phyloP scores from a whole-genome alignment of 2,888 invertebrate genomes.

The Hypselothyrea guttata region DNA sequence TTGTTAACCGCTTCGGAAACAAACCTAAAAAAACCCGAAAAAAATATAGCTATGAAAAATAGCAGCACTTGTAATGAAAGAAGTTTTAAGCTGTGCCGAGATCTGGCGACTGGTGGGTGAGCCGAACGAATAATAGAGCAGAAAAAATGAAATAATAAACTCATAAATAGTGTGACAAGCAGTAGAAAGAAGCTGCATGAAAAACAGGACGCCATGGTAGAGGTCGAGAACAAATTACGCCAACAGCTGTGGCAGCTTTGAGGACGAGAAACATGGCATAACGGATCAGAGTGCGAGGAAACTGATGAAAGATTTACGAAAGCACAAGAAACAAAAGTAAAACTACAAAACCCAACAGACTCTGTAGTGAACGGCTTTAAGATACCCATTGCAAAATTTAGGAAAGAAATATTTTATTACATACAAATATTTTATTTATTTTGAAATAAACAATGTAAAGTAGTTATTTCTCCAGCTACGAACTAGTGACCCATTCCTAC shows the following conservation, averaged over 20 bases:
- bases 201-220: conserved; percentile 9
- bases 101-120: conserved; percentile 6
- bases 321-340: conserved; percentile 31
- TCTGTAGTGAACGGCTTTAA: neutral
- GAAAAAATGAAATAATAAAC: conserved; percentile 67
- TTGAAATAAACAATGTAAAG: too few species aligned
- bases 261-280: conserved; percentile 1
- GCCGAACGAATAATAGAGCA: conserved; percentile 57
- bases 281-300: conserved; percentile 32
- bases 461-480: too few species aligned
- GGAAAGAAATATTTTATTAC: too few species aligned
- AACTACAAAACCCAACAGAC: conserved; percentile 13
- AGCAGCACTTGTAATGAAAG: conserved; percentile 73
- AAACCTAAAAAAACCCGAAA: conserved; percentile 12
- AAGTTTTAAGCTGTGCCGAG: conserved; percentile 65
- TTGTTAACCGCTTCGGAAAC: conserved; percentile 34
- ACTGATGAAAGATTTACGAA: conserved; percentile 58
- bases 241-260: conserved; percentile 50
- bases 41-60: conserved; percentile 63
- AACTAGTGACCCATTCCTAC: too few species aligned
- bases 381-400: conserved; percentile 9
- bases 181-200: conserved; percentile 12
- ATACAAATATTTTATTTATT: too few species aligned
- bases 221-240: conserved; percentile 50
- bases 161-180: conserved; percentile 75